Conservation (phyloP, 2,797 vertebrate species). For the Coreius guichenoti region DNA sequence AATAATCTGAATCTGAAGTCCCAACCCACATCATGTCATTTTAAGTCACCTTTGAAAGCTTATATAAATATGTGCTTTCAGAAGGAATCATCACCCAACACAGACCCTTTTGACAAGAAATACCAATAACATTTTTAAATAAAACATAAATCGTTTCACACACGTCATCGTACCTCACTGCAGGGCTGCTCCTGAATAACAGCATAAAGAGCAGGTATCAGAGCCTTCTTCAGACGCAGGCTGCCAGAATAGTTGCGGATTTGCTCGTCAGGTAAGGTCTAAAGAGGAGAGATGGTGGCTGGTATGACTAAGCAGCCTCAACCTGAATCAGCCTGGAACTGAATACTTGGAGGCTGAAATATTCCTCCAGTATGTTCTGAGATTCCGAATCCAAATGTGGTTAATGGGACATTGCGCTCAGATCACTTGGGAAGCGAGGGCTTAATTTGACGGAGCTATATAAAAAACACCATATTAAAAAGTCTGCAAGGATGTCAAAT, state of each 20-base stretch:
- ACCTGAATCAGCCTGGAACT: not conserved
- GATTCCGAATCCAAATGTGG: slow-evolving; percentile 16
- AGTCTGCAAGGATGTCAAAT: not conserved
- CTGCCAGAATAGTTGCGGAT: slow-evolving; percentile 92
- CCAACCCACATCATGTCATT: not conserved
- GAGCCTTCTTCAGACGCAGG: slow-evolving; percentile 90
- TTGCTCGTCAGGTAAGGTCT: slow-evolving; percentile 95
- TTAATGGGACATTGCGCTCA: slow-evolving; percentile 11
- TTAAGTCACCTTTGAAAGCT: not conserved
- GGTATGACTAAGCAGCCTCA: not conserved
- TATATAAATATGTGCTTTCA: not conserved
- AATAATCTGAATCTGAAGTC: not conserved
- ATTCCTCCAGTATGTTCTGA: not conserved
- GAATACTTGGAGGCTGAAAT: slow-evolving; percentile 19
- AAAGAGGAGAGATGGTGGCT: slow-evolving; percentile 25
- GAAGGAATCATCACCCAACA: not conserved
- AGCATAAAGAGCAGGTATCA: slow-evolving; percentile 94
- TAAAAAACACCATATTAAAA: not conserved
- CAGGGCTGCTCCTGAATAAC: slow-evolving; percentile 91
- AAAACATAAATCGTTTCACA: not conserved
- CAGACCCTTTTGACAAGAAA: not conserved
- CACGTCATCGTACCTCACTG: slow-evolving; percentile 85
- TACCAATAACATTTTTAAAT: not conserved
- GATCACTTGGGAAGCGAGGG: slow-evolving; percentile 10
- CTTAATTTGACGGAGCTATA: slow-evolving; percentile 24